Percentiles rank a stretch among this genome's conserved stretches.
phyloP scores from a whole-genome alignment of 2,113 vertebrate genomes.

The Coreoperca whiteheadi region DNA sequence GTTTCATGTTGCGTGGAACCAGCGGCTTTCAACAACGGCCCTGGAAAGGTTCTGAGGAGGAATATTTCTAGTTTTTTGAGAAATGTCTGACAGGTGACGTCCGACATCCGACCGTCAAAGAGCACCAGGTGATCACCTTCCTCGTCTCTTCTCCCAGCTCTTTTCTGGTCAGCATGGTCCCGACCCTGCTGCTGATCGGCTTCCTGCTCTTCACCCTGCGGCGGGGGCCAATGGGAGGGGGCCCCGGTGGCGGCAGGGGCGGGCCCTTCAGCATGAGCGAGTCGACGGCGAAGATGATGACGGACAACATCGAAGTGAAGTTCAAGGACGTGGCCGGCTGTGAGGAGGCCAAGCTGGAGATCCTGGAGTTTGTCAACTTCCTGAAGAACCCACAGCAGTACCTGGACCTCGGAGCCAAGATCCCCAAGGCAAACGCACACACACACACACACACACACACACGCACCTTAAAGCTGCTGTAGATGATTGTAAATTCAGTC shows the following conservation, averaged over 20 bases:
- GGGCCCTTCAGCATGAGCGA: constrained; percentile 96
- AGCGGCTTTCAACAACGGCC: background rate
- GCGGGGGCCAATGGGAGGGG: constrained; percentile 89
- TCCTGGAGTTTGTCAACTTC: constrained; percentile 99
- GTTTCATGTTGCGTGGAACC: background rate
- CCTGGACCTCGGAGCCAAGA: constrained; percentile 95
- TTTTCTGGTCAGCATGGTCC: constrained; percentile 92
- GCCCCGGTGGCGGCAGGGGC: constrained; percentile 90
- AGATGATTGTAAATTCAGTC: too few relatives aligned
- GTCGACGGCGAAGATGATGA: constrained; percentile 95
- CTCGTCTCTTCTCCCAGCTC: constrained; percentile 76
- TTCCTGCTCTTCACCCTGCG: constrained; percentile 90
- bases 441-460: background rate
- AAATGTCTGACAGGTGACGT: too few relatives aligned
- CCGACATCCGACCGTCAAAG: too few relatives aligned
- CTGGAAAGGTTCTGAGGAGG: too few relatives aligned
- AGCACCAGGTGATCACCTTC: background rate
- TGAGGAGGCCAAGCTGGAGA: constrained; percentile 96
- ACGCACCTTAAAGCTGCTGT: background rate
- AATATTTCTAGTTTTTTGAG: too few relatives aligned
- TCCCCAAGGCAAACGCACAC: constrained; percentile 86
- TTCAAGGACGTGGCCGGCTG: constrained; percentile 98
- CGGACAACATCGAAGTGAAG: constrained; percentile 94
- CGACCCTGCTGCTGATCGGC: constrained; percentile 91
- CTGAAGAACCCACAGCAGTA: constrained; percentile 97